phyloP scores from a whole-genome alignment of 2,113 vertebrate genomes.

The Cricetomys ansorgei region DNA sequence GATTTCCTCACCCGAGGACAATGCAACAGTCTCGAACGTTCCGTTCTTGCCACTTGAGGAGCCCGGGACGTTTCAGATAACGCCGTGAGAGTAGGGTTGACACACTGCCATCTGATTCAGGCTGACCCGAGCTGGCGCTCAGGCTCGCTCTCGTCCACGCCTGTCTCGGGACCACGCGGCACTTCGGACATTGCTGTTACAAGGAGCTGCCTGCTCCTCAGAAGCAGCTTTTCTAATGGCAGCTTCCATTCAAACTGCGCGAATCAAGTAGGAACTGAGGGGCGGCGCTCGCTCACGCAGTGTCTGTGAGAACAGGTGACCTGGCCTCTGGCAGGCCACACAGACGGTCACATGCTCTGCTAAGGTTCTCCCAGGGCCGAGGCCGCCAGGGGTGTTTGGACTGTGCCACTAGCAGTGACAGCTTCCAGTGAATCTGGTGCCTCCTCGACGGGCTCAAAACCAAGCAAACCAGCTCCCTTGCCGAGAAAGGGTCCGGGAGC shows the following conservation, averaged over 20 bases:
- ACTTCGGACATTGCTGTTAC: neutral
- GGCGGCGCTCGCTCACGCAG: too few relatives aligned
- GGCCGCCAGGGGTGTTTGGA: neutral
- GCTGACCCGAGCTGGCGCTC: neutral
- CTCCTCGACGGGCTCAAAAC: neutral
- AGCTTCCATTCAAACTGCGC: neutral
- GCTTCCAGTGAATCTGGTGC: neutral
- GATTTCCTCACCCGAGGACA: neutral
- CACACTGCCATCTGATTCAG: neutral
- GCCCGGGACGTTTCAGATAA: neutral
- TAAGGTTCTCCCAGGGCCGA: neutral
- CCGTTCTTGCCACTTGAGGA: neutral
- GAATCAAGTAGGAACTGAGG: neutral
- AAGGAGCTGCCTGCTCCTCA: neutral
- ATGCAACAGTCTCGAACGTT: neutral
- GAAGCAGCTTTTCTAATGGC: neutral
- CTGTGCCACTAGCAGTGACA: neutral
- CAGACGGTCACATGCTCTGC: neutral
- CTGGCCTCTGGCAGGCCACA: neutral
- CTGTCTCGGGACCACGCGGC: accelerated
- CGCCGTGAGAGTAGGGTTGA: neutral
- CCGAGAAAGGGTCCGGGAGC: neutral
- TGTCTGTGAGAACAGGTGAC: neutral
- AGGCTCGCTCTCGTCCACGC: accelerated
- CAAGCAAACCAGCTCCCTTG: neutral